Evolutionary conservation across 2,888 invertebrate genomes (phyloP).

Genomic region (Lasioglossum zephyrum): DNA sequence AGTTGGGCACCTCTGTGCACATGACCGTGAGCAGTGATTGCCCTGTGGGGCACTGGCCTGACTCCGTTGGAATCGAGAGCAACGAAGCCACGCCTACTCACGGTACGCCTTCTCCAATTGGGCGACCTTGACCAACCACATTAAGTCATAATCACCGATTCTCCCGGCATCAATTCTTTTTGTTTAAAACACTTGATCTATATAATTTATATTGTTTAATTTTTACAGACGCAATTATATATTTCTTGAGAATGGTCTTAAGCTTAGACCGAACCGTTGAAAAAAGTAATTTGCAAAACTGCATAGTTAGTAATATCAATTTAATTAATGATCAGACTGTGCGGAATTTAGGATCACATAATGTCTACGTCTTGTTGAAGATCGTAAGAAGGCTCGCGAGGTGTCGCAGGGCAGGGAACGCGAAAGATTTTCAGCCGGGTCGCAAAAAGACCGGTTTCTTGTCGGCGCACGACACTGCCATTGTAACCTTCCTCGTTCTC

Average conservation of each 20-base stretch:
- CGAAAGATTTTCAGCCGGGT: slow-evolving; percentile 17
- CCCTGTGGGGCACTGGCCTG: not conserved
- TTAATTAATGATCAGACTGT: not conserved
- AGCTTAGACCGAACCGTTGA: no score
- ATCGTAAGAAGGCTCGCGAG: not conserved
- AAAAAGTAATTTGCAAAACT: no score
- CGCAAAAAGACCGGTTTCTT: slow-evolving; percentile 50
- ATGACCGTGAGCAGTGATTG: not conserved
- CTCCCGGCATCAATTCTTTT: no score
- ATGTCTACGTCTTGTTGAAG: not conserved
- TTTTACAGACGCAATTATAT: no score
- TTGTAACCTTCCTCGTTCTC: slow-evolving; percentile 50
- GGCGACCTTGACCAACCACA: not conserved
- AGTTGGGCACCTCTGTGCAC: not conserved
- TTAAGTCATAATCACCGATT: not conserved
- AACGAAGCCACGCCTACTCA: not conserved
- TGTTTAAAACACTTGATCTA: no score
- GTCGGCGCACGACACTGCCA: slow-evolving; percentile 48
- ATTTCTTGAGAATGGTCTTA: no score
- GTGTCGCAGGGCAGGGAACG: slow-evolving; percentile 20
- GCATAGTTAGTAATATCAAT: no score
- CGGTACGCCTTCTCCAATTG: not conserved
- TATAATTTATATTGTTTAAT: no score
- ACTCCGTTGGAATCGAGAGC: not conserved
- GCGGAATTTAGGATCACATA: not conserved